phyloP scores from a whole-genome alignment of 2,797 vertebrate species.

The Falco peregrinus region DNA sequence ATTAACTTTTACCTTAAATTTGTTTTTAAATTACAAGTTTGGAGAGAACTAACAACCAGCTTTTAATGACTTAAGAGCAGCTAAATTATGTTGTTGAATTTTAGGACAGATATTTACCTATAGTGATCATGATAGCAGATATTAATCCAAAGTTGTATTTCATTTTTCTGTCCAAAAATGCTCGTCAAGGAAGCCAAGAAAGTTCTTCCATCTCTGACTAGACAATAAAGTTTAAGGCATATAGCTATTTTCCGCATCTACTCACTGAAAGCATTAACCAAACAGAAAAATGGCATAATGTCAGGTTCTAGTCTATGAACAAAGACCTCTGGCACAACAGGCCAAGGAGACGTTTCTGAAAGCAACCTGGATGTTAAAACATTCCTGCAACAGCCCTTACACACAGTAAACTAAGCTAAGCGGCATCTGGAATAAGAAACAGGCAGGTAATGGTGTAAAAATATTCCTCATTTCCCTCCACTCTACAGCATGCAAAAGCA shows the following conservation, averaged over 20 bases:
- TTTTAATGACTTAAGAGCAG: not conserved
- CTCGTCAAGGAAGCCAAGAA: not conserved
- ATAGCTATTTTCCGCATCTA: not conserved
- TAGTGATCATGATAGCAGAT: not conserved
- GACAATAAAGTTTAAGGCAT: not conserved
- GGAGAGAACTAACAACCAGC: not conserved
- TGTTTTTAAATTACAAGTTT: not conserved
- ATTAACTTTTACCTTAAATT: not conserved
- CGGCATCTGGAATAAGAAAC: not conserved
- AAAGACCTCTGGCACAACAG: not conserved
- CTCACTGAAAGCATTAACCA: not conserved
- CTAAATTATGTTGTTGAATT: not conserved
- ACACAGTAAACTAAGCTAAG: not conserved
- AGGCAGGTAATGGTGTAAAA: not conserved
- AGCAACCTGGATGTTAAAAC: not conserved
- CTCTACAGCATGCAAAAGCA: not conserved
- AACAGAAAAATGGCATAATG: not conserved
- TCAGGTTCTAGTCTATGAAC: not conserved
- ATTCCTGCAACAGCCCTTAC: not conserved
- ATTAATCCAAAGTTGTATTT: not conserved
- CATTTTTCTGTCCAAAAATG: not conserved
- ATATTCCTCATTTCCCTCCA: accelerated
- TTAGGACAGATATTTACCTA: not conserved
- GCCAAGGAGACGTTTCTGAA: not conserved
- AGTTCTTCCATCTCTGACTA: not conserved